phyloP scores from a whole-genome alignment of 2,113 vertebrate species.

The Neoarius graeffei region DNA sequence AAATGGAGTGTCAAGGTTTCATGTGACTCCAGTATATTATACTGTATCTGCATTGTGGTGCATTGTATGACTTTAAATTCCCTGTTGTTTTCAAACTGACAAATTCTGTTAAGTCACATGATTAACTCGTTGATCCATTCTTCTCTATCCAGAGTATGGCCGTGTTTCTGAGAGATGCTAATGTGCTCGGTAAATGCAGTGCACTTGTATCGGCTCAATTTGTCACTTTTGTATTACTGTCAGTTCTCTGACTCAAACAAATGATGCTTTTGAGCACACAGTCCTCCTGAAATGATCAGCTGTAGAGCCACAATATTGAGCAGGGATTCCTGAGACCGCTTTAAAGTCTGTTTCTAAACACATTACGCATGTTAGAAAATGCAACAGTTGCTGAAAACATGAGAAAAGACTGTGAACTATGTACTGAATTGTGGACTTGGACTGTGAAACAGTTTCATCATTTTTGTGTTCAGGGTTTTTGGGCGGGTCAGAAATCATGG shows the following conservation, averaged over 20 bases:
- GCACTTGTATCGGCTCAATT: background rate
- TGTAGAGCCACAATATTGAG: background rate
- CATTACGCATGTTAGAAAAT: too few species aligned
- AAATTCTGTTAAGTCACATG: background rate
- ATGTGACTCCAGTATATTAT: background rate
- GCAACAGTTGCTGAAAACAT: too few species aligned
- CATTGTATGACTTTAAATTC: background rate
- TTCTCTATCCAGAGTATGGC: background rate
- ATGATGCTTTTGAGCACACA: background rate
- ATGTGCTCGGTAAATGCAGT: background rate
- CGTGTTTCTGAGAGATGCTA: background rate
- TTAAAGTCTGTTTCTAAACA: too few species aligned
- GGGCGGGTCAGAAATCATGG: too few species aligned
- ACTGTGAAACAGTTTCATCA: too few species aligned
- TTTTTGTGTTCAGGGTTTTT: too few species aligned
- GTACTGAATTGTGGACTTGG: too few species aligned
- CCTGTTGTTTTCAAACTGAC: background rate
- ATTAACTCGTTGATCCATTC: background rate
- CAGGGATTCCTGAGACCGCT: background rate
- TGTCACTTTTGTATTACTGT: background rate
- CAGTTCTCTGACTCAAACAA: background rate
- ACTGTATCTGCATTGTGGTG: background rate
- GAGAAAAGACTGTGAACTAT: too few species aligned
- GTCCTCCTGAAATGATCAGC: background rate
- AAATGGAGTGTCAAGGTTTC: background rate